Evolutionary conservation across 2,113 vertebrate genomes (phyloP), one percentile per base, ranked within the genome.

Genomic region (Argyrosomus japonicus): DNA sequence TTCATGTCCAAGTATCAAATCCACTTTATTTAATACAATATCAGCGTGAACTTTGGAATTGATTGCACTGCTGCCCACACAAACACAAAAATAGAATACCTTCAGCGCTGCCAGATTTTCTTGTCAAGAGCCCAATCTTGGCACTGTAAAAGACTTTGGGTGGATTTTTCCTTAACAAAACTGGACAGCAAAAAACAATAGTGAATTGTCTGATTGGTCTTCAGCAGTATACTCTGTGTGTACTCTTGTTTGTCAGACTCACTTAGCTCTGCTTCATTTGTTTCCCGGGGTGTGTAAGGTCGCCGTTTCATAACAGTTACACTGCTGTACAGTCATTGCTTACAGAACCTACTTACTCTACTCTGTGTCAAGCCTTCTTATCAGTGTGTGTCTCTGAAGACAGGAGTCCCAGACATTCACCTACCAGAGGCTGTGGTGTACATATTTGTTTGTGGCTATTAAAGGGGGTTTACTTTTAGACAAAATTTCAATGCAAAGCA

Each of bases 261-360:
- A 68, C 25, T 80, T 86, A 48, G 43, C 62, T 79, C 50, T 61
- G 64, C 74, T 70, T 73, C 70, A 21, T 87, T 84, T 77, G 45
- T 79, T 82, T 71, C 61, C 75, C 51, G 13, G 68, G 69, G 21
- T 88, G 63, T 82, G 53, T 85, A 48, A 84, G 65, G 32, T 85
- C 47, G 11, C 7, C 51, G 36, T 91, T 89, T 82, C 75, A 79
- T 85, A 85, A 72, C 83, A 89, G 19, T 90, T 75, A 40, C n/a
- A 50, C 84, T 89, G 82, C 73, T 91, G 88, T 92, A 91, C 81
- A 90, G 87, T 90, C 71, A 77, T 88, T 76, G 88, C 88, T 91
- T 84, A 83, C 74, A 81, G 72, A 90, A 74, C 65, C 89, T 79
- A 87, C 72, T 75, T 85, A 86, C 62, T 86, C 76, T 91, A 78